phyloP scores from a whole-genome alignment of 2,797 vertebrate species.

The Lepidocolaptes lacrymiger region DNA sequence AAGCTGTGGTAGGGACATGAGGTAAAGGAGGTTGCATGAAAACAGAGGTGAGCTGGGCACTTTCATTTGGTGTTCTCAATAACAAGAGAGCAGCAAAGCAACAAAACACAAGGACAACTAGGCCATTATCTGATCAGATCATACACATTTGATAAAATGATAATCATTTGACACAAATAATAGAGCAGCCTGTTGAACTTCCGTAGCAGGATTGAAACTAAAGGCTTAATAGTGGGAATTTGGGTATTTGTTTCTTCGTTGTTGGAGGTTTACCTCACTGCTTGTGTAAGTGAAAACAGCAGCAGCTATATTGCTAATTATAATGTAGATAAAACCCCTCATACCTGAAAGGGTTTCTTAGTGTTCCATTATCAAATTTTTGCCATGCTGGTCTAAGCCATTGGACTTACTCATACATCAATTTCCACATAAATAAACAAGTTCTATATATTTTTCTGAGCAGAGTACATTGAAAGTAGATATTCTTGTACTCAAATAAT shows the following conservation, averaged over 20 bases:
- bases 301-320: neutral
- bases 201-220: neutral
- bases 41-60: rapidly evolving
- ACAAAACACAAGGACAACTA: neutral
- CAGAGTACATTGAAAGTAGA: neutral
- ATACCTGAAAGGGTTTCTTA: neutral
- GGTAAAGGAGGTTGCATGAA: neutral
- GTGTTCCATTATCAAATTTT: neutral
- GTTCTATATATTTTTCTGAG: neutral
- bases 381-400: neutral
- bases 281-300: neutral
- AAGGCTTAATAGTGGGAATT: neutral
- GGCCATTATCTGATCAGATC: neutral
- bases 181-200: neutral
- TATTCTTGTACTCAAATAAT: neutral
- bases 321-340: neutral
- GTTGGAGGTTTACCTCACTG: neutral
- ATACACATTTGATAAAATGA: neutral
- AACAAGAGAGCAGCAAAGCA: neutral
- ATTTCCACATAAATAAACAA: neutral
- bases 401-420: neutral
- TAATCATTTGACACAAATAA: neutral
- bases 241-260: neutral
- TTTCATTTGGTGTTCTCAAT: neutral
- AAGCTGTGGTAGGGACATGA: neutral